phyloP scores from a whole-genome alignment of 1,140 invertebrate species.

The Ladona fulva region DNA sequence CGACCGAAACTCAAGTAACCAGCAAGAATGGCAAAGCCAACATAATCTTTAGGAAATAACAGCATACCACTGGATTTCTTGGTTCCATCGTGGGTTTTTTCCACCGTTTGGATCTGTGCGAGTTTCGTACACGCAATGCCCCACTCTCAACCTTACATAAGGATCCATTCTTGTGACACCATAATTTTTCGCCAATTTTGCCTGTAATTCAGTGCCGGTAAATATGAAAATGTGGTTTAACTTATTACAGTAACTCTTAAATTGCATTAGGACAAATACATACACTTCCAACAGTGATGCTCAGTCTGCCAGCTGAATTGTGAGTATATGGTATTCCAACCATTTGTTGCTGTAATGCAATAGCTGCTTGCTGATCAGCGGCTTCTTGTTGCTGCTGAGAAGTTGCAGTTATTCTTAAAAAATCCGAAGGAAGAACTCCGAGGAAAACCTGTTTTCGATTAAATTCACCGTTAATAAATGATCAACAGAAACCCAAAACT shows the following conservation, averaged over 20 bases:
- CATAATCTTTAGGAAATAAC: too few species aligned
- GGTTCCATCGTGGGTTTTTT: conserved; percentile 93
- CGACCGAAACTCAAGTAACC: too few species aligned
- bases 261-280: conserved; percentile 23
- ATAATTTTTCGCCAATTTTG: conserved; percentile 93
- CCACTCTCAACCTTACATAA: conserved; percentile 84
- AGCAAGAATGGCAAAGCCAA: too few species aligned
- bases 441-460: conserved; percentile 52
- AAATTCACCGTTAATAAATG: background rate
- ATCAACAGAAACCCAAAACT: too few species aligned
- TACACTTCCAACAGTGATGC: conserved; percentile 72
- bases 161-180: conserved; percentile 94
- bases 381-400: conserved; percentile 56
- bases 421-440: conserved; percentile 70
- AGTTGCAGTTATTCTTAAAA: conserved; percentile 55
- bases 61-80: conserved; percentile 76
- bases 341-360: conserved; percentile 69
- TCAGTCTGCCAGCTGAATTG: conserved; percentile 63
- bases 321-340: conserved; percentile 43
- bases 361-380: conserved; percentile 69
- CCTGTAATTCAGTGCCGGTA: conserved; percentile 38
- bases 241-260: conserved; percentile 11
- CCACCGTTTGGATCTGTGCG: conserved; percentile 89
- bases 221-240: background rate
- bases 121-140: conserved; percentile 90